A percentile compares a stretch with the other conserved stretches of the same genome.
These are phyloP conservation scores for Brachionichthys hirsutus DNA, from an alignment of 2,113 vertebrate species.

Conservation along the genomic window DNA sequence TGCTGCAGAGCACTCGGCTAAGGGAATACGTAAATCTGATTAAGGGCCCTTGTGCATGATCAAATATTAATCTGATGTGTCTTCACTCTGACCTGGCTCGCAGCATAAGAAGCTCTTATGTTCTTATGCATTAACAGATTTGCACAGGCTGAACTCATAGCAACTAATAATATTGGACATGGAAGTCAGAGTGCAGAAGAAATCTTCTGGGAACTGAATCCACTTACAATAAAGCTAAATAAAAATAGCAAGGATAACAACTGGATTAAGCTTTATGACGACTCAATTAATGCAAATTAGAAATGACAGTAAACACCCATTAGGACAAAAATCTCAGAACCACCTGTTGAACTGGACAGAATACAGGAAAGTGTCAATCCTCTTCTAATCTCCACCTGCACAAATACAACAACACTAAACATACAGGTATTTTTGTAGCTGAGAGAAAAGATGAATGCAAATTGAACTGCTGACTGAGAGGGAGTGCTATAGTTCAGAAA, in stretches of 20 bases:
- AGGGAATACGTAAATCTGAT: conserved; percentile 94
- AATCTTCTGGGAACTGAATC: conserved; percentile 84
- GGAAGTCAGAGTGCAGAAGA: conserved; percentile 80
- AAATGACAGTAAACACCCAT: conserved; percentile 56
- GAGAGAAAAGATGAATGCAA: not conserved
- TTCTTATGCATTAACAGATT: conserved; percentile 97
- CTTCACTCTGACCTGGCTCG: conserved; percentile 88
- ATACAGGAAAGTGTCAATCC: conserved; percentile 22
- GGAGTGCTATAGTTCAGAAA: too few species aligned
- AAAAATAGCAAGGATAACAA: conserved; percentile 74
- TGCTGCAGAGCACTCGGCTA: conserved; percentile 89
- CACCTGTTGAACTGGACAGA: conserved; percentile 64
- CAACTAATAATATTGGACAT: conserved; percentile 90
- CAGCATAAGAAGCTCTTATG: conserved; percentile 90
- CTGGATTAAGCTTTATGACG: conserved; percentile 66
- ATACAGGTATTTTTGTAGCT: not conserved
- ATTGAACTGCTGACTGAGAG: too few species aligned
- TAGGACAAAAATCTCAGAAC: conserved; percentile 46
- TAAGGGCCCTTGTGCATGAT: conserved; percentile 93
- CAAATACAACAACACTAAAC: not conserved
- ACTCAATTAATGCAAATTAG: conserved; percentile 63
- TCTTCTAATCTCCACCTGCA: not conserved
- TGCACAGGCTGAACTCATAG: conserved; percentile 87
- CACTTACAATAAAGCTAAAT: conserved; percentile 88
- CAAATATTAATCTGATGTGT: conserved; percentile 98